Evolutionary conservation across 2,113 vertebrate species (phyloP).

Genomic region (Alexandromys fortis): DNA sequence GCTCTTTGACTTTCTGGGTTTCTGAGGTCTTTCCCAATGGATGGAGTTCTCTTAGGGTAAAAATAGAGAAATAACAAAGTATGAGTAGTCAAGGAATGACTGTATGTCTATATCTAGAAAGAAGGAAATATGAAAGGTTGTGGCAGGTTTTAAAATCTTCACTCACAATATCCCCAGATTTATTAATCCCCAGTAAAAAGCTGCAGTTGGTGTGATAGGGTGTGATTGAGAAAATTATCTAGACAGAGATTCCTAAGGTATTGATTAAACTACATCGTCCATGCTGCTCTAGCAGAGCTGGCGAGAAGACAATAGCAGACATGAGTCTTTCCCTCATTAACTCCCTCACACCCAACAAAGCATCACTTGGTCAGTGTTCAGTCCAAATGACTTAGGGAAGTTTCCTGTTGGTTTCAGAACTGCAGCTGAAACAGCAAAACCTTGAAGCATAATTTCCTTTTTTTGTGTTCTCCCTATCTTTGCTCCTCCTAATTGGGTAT

Average conservation of each 20-base stretch:
- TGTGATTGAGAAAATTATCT: not conserved
- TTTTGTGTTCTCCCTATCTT: not conserved
- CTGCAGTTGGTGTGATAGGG: not conserved
- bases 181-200: not conserved
- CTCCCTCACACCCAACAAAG: not conserved
- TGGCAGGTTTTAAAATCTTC: not conserved
- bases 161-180: not conserved
- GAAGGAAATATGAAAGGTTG: not conserved
- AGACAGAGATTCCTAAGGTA: not conserved
- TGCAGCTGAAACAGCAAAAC: not conserved
- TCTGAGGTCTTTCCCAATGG: slow-evolving; percentile 78
- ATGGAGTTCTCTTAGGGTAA: slow-evolving; percentile 71
- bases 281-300: not conserved
- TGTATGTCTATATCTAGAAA: not conserved
- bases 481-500: not conserved
- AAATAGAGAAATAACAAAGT: not conserved
- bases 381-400: not conserved
- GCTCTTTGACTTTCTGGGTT: not conserved
- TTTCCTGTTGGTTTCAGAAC: not conserved
- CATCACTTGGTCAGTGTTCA: not conserved
- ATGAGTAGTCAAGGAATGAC: no score
- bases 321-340: not conserved
- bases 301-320: not conserved
- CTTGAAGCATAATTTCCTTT: not conserved
- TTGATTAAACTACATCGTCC: not conserved